Percentiles rank a stretch among this genome's conserved stretches.
These are phyloP conservation scores for Rhaphigaster nebulosa DNA, from an alignment of 2,888 invertebrate genomes.

Conservation along the genomic window DNA sequence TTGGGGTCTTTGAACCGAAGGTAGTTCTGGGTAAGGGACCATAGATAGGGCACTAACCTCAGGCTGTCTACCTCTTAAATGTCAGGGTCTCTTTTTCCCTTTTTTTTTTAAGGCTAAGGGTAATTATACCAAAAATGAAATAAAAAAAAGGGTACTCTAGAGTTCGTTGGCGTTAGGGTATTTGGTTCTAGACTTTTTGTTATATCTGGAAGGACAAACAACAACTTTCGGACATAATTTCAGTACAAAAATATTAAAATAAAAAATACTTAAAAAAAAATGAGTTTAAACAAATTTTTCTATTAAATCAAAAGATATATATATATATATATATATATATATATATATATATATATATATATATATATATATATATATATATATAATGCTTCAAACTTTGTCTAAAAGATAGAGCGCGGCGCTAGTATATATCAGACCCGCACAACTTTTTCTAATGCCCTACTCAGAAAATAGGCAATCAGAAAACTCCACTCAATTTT, in stretches of 20 bases:
- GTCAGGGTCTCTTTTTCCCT: not conserved
- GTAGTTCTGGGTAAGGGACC: constrained; percentile 27
- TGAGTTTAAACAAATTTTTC: too few species aligned
- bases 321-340: too few species aligned
- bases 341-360: too few species aligned
- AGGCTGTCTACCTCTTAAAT: not conserved
- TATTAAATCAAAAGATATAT: too few species aligned
- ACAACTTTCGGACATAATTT: too few species aligned
- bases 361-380: too few species aligned
- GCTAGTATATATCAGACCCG: not conserved
- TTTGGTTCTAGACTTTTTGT: not conserved
- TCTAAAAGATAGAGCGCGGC: not conserved
- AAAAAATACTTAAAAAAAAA: too few species aligned
- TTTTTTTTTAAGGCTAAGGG: not conserved
- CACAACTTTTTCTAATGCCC: not conserved
- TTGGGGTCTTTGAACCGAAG: not conserved
- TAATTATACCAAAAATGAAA: not conserved
- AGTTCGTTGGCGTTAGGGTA: not conserved
- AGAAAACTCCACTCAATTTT: too few species aligned
- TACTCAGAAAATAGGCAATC: not conserved
- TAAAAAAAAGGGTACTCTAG: not conserved
- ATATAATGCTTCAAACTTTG: not conserved
- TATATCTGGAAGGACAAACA: not conserved
- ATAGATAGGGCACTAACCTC: constrained; percentile 21
- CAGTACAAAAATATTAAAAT: too few species aligned